phyloP scores from a whole-genome alignment of 2,797 vertebrate genomes.

The Serranus cabrilla region DNA sequence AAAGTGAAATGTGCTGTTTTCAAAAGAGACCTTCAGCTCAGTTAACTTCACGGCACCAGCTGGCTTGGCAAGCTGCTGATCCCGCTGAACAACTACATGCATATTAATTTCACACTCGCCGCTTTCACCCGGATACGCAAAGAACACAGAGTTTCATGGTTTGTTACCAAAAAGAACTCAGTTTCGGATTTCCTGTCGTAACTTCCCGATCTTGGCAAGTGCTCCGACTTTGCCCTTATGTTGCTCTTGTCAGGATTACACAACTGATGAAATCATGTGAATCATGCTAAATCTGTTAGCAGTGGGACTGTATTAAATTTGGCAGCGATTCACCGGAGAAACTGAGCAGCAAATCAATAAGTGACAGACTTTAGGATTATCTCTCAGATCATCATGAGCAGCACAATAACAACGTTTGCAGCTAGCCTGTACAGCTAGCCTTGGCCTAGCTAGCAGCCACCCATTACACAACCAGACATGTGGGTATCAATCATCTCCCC shows the following conservation, averaged over 20 bases:
- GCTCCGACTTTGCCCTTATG: constrained; percentile 15
- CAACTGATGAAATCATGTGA: neutral
- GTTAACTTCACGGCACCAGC: constrained; percentile 70
- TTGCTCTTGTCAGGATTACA: constrained; percentile 12
- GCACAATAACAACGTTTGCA: constrained; percentile 31
- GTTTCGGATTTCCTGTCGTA: constrained; percentile 7
- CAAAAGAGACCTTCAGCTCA: constrained; percentile 42
- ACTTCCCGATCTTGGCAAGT: constrained; percentile 12
- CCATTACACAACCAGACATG: constrained; percentile 38
- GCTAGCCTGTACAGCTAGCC: constrained; percentile 16
- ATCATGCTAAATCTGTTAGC: constrained; percentile 19
- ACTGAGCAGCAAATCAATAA: constrained; percentile 23
- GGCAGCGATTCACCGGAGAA: neutral
- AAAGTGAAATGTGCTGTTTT: constrained; percentile 42
- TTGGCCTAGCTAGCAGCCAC: neutral
- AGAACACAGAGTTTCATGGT: constrained; percentile 59
- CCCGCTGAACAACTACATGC: constrained; percentile 56
- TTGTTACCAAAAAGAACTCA: constrained; percentile 18
- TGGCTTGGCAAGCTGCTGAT: constrained; percentile 67
- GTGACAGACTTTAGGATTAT: constrained; percentile 24
- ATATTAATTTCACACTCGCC: constrained; percentile 66
- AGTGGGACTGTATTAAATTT: neutral
- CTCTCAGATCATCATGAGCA: constrained; percentile 25
- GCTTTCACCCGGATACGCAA: constrained; percentile 41
- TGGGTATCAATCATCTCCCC: constrained; percentile 50